Evolutionary conservation across 2,113 vertebrate species (phyloP).

Genomic region (Anolis sagrei): DNA sequence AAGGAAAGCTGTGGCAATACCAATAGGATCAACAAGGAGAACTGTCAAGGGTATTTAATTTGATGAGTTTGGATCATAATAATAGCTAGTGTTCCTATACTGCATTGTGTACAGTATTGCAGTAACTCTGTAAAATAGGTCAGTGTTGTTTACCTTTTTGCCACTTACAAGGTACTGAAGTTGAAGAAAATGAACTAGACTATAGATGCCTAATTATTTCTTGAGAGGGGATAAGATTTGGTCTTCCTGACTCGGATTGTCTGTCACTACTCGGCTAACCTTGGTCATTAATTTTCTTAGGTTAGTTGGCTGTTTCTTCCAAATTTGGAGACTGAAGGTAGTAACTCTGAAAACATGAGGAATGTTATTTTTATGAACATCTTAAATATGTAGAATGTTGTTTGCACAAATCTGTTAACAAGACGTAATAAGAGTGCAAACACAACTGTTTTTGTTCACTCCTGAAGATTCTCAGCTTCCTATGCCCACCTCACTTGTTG

Average conservation of each 20-base stretch:
- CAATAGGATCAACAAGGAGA: background rate
- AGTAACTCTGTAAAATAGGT: constrained; percentile 3
- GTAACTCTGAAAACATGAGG: background rate
- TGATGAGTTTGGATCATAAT: background rate
- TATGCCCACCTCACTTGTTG: too few species aligned
- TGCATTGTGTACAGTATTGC: background rate
- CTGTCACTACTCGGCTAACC: background rate
- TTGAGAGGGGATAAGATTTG: background rate
- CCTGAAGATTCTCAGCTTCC: background rate
- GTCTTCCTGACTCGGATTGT: background rate
- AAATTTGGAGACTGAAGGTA: background rate
- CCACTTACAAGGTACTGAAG: background rate
- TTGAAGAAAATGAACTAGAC: background rate
- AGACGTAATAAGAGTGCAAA: background rate
- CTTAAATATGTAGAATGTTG: background rate
- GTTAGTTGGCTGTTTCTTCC: background rate
- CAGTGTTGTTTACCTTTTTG: background rate
- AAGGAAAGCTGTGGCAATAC: background rate
- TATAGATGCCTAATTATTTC: background rate
- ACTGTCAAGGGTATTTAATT: too few species aligned
- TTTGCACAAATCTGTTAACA: background rate
- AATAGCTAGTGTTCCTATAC: background rate
- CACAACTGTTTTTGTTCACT: background rate
- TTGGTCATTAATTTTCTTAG: background rate
- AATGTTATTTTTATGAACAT: background rate